Evolutionary conservation across 2,797 vertebrate genomes (phyloP), one percentile per base, ranked within the genome.

Genomic region (Apogon talboti): DNA sequence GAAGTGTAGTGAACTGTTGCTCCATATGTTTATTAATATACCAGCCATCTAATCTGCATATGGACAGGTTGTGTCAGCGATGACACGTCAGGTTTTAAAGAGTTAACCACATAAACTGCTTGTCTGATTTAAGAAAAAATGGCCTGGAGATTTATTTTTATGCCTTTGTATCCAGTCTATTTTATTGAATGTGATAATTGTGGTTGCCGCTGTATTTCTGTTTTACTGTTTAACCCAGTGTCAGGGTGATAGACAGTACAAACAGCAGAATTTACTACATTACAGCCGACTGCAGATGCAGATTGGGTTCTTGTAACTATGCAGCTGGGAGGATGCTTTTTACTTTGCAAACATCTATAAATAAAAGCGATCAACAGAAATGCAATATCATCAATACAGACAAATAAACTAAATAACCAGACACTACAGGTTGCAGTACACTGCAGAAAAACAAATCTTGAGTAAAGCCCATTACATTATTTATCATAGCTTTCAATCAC

Each of bases 401-500:
- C 18, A 16, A 38, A 53, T 18, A 8, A 37, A 28, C 6, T 7
- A 35, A 66, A 60, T 52, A 70, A 44, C 21, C 33, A 42, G 30
- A 56, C 52, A 58, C 12, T 18, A 35, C n/a, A 45, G 54, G 62
- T 55, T 51, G 15, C 65, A 38, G 33, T 19, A 49, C 12, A 74
- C 53, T 53, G 55, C 47, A 50, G 67, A 53, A 79, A 81, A 84
- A 84, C 74, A 78, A 78, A 76, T 81, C 70, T 83, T 46, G 77
- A 81, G 64, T 47, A 68, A 84, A 84, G 70, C 28, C 38, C 71
- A 83, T 84, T 75, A 41, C 57, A 42, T 76, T 74, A 76, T 87
- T 80, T 76, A 89, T 91, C 85, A 87, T 61, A 52, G 74, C 78
- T 76, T 87, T 88, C 83, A 77, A 88, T 91, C 85, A 90, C 70